Evolutionary conservation across 2,888 invertebrate species (phyloP).

Genomic region (Chrysina gloriosa): DNA sequence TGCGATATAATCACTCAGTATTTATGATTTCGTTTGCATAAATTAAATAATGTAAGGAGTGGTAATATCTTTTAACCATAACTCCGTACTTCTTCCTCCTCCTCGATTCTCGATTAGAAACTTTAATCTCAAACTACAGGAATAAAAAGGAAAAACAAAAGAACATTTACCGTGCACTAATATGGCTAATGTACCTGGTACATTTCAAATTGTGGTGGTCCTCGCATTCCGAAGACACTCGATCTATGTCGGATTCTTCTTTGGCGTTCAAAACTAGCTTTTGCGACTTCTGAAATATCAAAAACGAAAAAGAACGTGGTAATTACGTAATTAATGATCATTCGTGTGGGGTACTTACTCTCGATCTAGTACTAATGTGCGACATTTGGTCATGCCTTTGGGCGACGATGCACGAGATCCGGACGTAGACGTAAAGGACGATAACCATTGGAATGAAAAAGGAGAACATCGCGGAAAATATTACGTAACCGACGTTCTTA

Average conservation of each 20-base stretch:
- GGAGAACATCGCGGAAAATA: slow-evolving; percentile 94
- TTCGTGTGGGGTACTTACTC: slow-evolving; percentile 54
- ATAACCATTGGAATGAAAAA: slow-evolving; percentile 96
- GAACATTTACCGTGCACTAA: slow-evolving; percentile 55
- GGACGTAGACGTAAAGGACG: slow-evolving; percentile 94
- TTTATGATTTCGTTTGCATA: too few relatives aligned
- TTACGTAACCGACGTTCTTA: slow-evolving; percentile 93
- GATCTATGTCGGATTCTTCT: slow-evolving; percentile 64
- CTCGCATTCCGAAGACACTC: slow-evolving; percentile 64
- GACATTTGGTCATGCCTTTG: slow-evolving; percentile 81
- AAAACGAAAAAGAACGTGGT: neutral
- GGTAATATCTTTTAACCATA: too few relatives aligned
- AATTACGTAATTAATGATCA: neutral
- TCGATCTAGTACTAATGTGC: slow-evolving; percentile 68
- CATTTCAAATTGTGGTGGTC: slow-evolving; percentile 61
- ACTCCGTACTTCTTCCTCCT: too few relatives aligned
- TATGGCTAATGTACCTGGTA: slow-evolving; percentile 59
- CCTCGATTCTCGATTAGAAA: too few relatives aligned
- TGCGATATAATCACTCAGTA: too few relatives aligned
- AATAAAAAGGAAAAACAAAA: slow-evolving; percentile 45
- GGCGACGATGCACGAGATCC: slow-evolving; percentile 87
- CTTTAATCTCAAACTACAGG: neutral
- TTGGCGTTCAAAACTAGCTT: slow-evolving; percentile 59
- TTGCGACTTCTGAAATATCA: slow-evolving; percentile 59
- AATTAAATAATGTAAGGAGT: too few relatives aligned